Conservation (phyloP, 2,113 vertebrate species). For the Silurus meridionalis region DNA sequence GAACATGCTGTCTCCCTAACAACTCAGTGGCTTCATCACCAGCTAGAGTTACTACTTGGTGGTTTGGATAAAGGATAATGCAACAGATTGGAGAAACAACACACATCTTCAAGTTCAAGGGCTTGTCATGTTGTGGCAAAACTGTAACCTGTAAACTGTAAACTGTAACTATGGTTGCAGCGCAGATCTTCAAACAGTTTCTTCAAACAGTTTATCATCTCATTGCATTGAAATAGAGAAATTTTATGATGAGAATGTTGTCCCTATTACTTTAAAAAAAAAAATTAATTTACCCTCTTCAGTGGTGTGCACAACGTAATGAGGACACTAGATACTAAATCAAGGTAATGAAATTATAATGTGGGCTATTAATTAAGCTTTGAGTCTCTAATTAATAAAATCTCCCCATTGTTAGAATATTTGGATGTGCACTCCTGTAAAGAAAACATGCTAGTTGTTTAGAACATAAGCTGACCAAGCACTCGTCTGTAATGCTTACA, state of each 20-base stretch:
- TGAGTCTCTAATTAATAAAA: constrained; percentile 9
- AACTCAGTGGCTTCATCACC: constrained; percentile 2
- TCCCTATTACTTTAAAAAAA: background rate
- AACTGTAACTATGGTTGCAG: background rate
- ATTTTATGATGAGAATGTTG: background rate
- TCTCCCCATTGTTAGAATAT: background rate
- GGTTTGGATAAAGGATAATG: background rate
- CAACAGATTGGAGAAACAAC: background rate
- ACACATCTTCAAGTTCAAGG: background rate
- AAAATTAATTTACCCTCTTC: background rate
- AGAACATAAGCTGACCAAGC: background rate
- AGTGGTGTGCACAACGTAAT: constrained; percentile 1
- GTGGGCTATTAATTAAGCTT: background rate
- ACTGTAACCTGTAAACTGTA: background rate
- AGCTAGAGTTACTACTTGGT: constrained; percentile 16
- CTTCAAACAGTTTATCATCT: background rate
- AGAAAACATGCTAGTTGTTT: background rate
- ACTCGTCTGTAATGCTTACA: background rate
- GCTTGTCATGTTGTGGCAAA: background rate
- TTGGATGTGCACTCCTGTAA: background rate
- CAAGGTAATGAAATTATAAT: constrained; percentile 12
- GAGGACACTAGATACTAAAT: background rate
- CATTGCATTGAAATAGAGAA: background rate
- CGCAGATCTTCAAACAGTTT: background rate
- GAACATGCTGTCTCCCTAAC: background rate